These are phyloP conservation scores for Alca torda DNA, from an alignment of 2,797 vertebrate species.

Conservation along the genomic window DNA sequence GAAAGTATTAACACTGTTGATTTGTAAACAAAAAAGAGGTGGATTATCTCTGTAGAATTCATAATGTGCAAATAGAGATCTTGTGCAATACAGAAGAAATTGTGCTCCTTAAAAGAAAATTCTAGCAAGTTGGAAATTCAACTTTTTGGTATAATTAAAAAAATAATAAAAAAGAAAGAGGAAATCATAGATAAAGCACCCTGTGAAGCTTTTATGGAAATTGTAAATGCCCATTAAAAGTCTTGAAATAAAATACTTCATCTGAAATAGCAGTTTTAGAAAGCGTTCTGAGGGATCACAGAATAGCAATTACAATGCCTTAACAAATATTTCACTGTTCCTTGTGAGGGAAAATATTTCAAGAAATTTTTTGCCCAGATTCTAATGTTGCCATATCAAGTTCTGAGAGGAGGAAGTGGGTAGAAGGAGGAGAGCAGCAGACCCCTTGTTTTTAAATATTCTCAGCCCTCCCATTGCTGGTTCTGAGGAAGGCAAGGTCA, in stretches of 20 bases:
- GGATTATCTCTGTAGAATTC: background rate
- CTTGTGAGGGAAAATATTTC: background rate
- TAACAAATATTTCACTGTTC: background rate
- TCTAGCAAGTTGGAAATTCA: background rate
- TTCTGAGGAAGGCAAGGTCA: background rate
- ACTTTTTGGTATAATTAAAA: background rate
- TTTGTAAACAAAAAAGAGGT: background rate
- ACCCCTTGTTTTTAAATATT: background rate
- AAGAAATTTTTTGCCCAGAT: background rate
- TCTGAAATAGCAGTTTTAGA: background rate
- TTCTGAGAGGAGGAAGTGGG: background rate
- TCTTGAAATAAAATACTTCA: background rate
- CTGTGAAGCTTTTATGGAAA: background rate
- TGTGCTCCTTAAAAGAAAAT: background rate
- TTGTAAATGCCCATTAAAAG: background rate
- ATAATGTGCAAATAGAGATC: background rate
- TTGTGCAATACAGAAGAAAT: background rate
- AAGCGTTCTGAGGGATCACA: background rate
- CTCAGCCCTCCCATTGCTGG: fast-evolving
- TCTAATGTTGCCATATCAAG: background rate
- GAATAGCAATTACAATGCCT: background rate
- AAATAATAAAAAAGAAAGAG: background rate
- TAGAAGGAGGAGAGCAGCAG: background rate
- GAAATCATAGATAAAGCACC: background rate
- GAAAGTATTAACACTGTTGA: background rate